Evolutionary conservation across 1,140 invertebrate species (phyloP).

Genomic region (Lutraria rhynchaena): DNA sequence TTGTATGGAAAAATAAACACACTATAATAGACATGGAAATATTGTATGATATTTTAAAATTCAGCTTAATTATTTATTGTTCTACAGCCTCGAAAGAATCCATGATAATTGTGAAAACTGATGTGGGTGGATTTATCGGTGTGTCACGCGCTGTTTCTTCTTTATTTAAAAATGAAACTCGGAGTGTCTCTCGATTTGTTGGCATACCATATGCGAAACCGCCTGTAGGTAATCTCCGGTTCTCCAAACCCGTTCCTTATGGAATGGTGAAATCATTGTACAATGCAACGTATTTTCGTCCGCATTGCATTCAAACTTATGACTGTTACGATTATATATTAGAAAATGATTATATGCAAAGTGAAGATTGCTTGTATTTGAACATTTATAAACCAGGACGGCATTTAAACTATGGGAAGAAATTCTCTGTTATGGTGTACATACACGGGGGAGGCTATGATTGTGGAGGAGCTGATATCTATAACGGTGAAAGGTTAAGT

Average conservation of each 20-base stretch:
- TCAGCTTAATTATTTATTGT: too few species aligned
- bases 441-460: slow-evolving; percentile 97
- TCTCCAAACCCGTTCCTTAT: slow-evolving; percentile 19
- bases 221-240: slow-evolving; percentile 14
- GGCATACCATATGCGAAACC: slow-evolving; percentile 39
- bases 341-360: not conserved
- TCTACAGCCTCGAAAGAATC: too few species aligned
- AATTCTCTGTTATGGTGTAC: slow-evolving; percentile 93
- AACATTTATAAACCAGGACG: slow-evolving; percentile 93
- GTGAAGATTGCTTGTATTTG: slow-evolving; percentile 95
- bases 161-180: too few species aligned
- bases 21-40: too few species aligned
- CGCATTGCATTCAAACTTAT: slow-evolving; percentile 5
- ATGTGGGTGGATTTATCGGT: too few species aligned
- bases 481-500: slow-evolving; percentile 94
- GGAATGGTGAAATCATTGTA: not conserved
- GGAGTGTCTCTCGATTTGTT: too few species aligned
- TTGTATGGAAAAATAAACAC: too few species aligned
- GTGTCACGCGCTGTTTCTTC: too few species aligned
- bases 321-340: not conserved
- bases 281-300: slow-evolving; percentile 10
- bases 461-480: slow-evolving; percentile 93
- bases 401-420: not conserved
- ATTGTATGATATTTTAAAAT: too few species aligned
- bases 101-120: too few species aligned